phyloP scores from a whole-genome alignment of 2,888 invertebrate genomes.

The Vannuccia rotundouncinata region DNA sequence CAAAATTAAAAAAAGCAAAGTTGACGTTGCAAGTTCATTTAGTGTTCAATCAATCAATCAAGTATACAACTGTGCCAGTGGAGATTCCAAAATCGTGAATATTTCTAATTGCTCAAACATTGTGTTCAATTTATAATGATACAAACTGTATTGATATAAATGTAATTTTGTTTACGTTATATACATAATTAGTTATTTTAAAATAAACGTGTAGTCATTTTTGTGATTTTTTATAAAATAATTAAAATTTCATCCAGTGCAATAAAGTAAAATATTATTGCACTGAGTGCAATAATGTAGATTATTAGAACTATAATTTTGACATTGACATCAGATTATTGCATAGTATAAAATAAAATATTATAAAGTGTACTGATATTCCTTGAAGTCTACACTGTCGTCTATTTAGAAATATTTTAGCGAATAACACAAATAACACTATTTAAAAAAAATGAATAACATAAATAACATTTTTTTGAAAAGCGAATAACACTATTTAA shows the following conservation, averaged over 20 bases:
- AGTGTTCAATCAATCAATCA: constrained; percentile 23
- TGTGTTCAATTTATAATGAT: constrained; percentile 23
- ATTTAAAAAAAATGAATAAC: no score
- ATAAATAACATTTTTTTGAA: no score
- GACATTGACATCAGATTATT: constrained; percentile 23
- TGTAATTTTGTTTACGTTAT: constrained; percentile 26
- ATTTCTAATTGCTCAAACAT: constrained; percentile 26
- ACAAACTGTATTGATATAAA: constrained; percentile 18
- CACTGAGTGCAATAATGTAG: constrained; percentile 23
- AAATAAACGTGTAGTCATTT: constrained; percentile 23
- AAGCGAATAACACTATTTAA: no score
- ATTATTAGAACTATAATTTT: constrained; percentile 22
- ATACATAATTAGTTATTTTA: constrained; percentile 26
- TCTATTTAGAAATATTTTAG: no score
- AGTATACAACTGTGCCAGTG: constrained; percentile 26
- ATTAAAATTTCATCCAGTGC: constrained; percentile 26
- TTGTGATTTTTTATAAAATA: constrained; percentile 26
- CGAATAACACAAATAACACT: no score
- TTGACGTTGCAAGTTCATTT: constrained; percentile 23
- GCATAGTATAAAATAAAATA: constrained; percentile 18
- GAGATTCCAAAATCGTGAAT: constrained; percentile 26
- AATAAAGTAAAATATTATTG: constrained; percentile 26
- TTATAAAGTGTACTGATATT: not conserved
- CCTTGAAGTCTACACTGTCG: no score
- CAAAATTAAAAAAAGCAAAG: constrained; percentile 19